A percentile compares a stretch with the other conserved stretches of the same genome.
phyloP scores from a whole-genome alignment of 2,888 invertebrate species.

The Tiliacea citrago region DNA sequence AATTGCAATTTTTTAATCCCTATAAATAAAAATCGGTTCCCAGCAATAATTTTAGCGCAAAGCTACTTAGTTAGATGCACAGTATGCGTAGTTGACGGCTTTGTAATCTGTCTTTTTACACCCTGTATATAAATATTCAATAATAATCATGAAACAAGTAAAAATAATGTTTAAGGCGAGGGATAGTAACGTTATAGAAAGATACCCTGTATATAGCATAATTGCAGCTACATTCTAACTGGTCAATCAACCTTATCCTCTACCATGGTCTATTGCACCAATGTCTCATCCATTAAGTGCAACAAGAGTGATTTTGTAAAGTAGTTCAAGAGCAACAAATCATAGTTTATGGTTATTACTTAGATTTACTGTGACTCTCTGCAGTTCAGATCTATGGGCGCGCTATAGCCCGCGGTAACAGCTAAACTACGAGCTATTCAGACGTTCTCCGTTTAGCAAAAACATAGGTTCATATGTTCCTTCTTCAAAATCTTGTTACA shows the following conservation, averaged over 20 bases:
- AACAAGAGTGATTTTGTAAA: constrained; percentile 51
- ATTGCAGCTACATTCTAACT: neutral
- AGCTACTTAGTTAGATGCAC: too few species aligned
- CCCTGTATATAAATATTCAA: too few species aligned
- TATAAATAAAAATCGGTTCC: too few species aligned
- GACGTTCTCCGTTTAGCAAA: constrained; percentile 11
- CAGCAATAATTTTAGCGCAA: too few species aligned
- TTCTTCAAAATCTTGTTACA: neutral
- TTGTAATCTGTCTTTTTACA: too few species aligned
- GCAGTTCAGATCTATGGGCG: constrained; percentile 42
- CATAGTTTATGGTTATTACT: constrained; percentile 56
- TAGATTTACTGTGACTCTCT: constrained; percentile 48
- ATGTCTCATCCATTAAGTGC: constrained; percentile 39
- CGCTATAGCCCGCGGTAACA: constrained; percentile 34
- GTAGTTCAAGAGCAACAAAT: constrained; percentile 53
- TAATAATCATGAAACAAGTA: too few species aligned
- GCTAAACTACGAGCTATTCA: constrained; percentile 19
- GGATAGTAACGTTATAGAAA: too few species aligned
- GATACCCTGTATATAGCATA: neutral
- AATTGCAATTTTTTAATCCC: too few species aligned
- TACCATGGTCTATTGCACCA: constrained; percentile 4
- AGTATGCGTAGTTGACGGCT: too few species aligned
- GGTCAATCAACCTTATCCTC: constrained; percentile 29
- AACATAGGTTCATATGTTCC: neutral
- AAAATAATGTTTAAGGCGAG: too few species aligned